Evolutionary conservation across 1,140 invertebrate species (phyloP).

Genomic region (Drosophila leontia): DNA sequence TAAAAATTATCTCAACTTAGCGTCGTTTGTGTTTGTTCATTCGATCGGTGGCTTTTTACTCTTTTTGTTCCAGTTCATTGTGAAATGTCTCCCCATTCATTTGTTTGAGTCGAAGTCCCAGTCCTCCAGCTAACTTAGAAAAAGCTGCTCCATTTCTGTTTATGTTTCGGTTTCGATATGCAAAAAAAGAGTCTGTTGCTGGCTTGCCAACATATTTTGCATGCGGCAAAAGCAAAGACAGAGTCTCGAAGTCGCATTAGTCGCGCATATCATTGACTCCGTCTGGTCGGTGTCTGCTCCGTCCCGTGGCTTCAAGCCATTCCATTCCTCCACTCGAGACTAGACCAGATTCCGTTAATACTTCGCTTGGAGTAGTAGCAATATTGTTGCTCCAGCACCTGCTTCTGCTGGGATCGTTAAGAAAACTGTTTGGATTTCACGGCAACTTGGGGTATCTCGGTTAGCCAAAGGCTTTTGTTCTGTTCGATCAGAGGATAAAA

Average conservation of each 20-base stretch:
- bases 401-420: constrained; percentile 62
- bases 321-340: constrained; percentile 13
- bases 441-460: background rate
- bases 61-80: constrained; percentile 56
- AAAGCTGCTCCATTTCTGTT: constrained; percentile 73
- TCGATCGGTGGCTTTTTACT: constrained; percentile 36
- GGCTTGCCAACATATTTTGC: constrained; percentile 65
- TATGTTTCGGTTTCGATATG: constrained; percentile 61
- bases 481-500: background rate
- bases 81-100: constrained; percentile 77
- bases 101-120: constrained; percentile 42
- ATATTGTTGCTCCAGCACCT: constrained; percentile 69
- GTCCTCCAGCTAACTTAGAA: constrained; percentile 29
- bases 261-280: constrained; percentile 70
- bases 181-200: constrained; percentile 35
- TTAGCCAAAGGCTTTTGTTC: background rate
- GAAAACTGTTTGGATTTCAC: constrained; percentile 32
- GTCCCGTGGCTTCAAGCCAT: constrained; percentile 11
- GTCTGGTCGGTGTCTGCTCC: constrained; percentile 32
- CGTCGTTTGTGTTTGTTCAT: constrained; percentile 59
- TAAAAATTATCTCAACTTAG: constrained; percentile 82
- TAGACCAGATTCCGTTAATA: constrained; percentile 33
- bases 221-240: constrained; percentile 58
- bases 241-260: constrained; percentile 62
- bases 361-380: constrained; percentile 20